phyloP scores from a whole-genome alignment of 2,113 vertebrate species.

The Rhea pennata region DNA sequence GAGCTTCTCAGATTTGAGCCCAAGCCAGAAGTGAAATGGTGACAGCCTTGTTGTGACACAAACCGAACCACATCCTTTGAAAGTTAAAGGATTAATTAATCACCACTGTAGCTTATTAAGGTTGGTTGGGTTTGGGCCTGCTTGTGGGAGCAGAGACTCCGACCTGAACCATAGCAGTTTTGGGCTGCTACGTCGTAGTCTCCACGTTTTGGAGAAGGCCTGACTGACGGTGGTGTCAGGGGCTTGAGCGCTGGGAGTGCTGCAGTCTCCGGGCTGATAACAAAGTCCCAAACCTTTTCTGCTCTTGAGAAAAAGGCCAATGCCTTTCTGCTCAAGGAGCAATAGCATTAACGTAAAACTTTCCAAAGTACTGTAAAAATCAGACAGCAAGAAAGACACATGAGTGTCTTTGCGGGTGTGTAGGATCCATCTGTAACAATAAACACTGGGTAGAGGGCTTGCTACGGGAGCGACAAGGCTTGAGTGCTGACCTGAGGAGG shows the following conservation, averaged over 20 bases:
- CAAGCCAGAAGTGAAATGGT: background rate
- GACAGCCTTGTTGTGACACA: background rate
- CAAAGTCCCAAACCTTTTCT: background rate
- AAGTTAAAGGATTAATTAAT: background rate
- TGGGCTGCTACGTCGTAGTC: background rate
- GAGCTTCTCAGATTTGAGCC: background rate
- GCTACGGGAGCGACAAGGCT: background rate
- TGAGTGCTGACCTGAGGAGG: background rate
- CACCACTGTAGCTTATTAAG: background rate
- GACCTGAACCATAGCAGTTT: background rate
- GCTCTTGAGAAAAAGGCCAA: background rate
- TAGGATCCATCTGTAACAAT: background rate
- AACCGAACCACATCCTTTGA: background rate
- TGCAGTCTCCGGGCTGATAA: background rate
- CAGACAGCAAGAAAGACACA: background rate
- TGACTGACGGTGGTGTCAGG: background rate
- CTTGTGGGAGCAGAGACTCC: background rate
- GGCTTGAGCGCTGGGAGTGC: rapidly evolving
- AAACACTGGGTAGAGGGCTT: background rate
- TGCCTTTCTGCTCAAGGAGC: background rate
- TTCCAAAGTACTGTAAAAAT: background rate
- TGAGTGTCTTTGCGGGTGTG: background rate
- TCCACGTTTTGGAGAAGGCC: background rate
- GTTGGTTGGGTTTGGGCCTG: background rate
- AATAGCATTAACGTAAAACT: background rate